Conservation (phyloP, 92 coral and sea anemone species). For the Muricea muricata region DNA sequence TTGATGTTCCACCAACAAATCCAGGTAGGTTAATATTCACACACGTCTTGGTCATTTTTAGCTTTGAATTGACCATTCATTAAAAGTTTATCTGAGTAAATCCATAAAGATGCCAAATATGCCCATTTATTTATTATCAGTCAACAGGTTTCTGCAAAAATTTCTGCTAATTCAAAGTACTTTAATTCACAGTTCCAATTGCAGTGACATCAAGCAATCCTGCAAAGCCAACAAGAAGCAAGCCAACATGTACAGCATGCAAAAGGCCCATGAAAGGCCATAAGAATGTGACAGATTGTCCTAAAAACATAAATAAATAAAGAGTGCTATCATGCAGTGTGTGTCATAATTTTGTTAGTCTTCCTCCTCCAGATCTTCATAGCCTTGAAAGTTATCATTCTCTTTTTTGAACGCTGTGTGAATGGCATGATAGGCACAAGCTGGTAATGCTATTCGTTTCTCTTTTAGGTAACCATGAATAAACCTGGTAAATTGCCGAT, state of each 20-base stretch:
- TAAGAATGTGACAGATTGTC: conserved; percentile 50
- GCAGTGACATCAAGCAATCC: background rate
- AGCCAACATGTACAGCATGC: conserved; percentile 48
- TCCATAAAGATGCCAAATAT: background rate
- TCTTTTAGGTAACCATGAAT: conserved; percentile 7
- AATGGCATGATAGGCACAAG: conserved; percentile 17
- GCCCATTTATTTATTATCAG: background rate
- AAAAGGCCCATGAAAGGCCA: conserved; percentile 61
- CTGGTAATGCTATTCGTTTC: conserved; percentile 22
- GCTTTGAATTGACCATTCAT: no score
- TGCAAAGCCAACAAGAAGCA: conserved; percentile 22
- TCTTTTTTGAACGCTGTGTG: background rate
- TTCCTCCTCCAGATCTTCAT: background rate
- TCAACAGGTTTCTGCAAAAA: no score
- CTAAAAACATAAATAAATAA: conserved; percentile 44
- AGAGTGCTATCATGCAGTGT: background rate
- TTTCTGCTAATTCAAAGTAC: no score
- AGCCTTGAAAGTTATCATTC: background rate
- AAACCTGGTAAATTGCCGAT: background rate
- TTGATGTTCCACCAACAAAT: conserved; percentile 59
- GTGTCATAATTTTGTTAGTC: background rate
- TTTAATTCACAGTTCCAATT: background rate
- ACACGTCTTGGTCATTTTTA: no score
- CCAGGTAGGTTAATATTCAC: background rate
- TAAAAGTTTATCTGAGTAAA: background rate